Base-by-base conservation (phyloP, 2,113 vertebrate genomes). In the Dendrocopos noguchii region DNA sequence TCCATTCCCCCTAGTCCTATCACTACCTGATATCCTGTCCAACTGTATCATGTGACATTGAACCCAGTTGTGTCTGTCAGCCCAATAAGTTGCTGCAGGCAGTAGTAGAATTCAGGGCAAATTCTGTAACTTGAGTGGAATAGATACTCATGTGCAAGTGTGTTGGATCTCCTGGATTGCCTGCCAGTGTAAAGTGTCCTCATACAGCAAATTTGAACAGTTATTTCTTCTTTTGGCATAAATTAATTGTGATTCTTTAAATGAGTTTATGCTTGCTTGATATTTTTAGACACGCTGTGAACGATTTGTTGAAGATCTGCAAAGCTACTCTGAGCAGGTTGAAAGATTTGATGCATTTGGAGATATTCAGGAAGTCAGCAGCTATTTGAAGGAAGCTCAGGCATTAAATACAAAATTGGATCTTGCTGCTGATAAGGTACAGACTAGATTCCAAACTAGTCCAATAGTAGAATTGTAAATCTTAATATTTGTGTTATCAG, bases 351-450 rank as follows among this genome's bases (percentile, higher is more conserved):
- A 81, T 13, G 53, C 87, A 10, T 98, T 98, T 80, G 98, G 97
- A 63, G 98, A 99, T 34, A 64, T 98, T 79, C 84, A 97, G 5
- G 98, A 98, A 63, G 96, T 99, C 56, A 96, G 91, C 74, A 97
- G 95, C 46, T 99, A 99, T 92, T 91, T 99, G 91, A 98, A 98
- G 93, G 98, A 98, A 94, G 98, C 98, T 44, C 97, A 98, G 87
- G 68, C 67, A 1, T 96, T 99, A 46, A 98, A 98, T 77, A 65
- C 76, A 50, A 98, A 99, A 93, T 88, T 98, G 94, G 98, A 99
- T 28, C 56, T 94, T 33, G 98, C 98, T 79, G 96, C 97, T 70
- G 98, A 97, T 71, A 98, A 98, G 98, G 98, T 99, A 97, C 27
- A 83, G n/a, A 24, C 61, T 42, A 28, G 42, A 59, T n/a, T 59